Evolutionary conservation across 2,797 vertebrate species (phyloP).

Genomic region (Myotis vivesi): DNA sequence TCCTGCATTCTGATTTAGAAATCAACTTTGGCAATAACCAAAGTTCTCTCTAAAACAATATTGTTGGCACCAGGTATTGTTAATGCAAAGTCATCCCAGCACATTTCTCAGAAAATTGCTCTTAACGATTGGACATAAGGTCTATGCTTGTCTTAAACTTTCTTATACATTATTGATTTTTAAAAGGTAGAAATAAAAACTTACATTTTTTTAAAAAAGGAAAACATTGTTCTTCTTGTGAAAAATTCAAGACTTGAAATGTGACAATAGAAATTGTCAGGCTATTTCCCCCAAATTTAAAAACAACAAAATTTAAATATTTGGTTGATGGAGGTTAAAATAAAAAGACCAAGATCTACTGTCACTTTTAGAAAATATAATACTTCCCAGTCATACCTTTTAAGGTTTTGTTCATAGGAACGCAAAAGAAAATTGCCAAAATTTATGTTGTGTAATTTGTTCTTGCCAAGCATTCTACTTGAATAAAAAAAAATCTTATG

Average conservation of each 20-base stretch:
- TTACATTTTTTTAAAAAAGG: not conserved
- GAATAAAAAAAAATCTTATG: constrained; percentile 25
- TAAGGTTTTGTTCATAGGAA: constrained; percentile 28
- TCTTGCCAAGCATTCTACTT: constrained; percentile 4
- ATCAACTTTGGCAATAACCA: not conserved
- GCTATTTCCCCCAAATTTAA: not conserved
- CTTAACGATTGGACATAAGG: not conserved
- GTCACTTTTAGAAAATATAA: constrained; percentile 34
- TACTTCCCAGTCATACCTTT: constrained; percentile 27
- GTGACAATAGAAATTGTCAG: not conserved
- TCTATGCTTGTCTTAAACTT: not conserved
- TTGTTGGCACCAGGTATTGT: not conserved
- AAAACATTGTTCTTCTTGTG: not conserved
- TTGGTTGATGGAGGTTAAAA: constrained; percentile 3
- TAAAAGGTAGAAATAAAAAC: constrained; percentile 16
- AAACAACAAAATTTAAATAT: constrained; percentile 36
- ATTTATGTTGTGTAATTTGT: not conserved
- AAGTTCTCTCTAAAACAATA: not conserved
- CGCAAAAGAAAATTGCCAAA: not conserved
- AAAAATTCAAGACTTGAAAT: not conserved
- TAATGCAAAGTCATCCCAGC: not conserved
- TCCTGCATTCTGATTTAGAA: not conserved
- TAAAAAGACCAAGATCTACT: not conserved
- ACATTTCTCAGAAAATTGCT: constrained; percentile 5
- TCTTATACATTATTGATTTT: not conserved